These are phyloP conservation scores for Vulpes ferrilata DNA, from an alignment of 2,113 vertebrate species.

Conservation along the genomic window DNA sequence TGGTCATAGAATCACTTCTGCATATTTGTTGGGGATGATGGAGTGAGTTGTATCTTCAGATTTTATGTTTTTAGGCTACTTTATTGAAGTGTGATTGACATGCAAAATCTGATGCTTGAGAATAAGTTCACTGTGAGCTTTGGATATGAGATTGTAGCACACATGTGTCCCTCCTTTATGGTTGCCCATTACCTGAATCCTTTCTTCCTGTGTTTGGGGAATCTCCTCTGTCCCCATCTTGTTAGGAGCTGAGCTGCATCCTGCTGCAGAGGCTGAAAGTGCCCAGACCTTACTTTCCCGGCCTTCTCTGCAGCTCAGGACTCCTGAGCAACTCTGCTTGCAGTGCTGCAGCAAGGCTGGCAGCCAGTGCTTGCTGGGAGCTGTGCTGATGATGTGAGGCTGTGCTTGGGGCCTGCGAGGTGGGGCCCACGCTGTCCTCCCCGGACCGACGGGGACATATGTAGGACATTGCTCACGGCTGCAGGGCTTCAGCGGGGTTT, in stretches of 20 bases:
- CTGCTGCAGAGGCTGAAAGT: not conserved
- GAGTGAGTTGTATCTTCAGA: not conserved
- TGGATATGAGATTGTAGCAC: not conserved
- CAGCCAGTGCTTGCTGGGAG: not conserved
- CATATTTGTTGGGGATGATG: not conserved
- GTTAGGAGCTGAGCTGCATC: not conserved
- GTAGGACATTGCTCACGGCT: not conserved
- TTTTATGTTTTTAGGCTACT: not conserved
- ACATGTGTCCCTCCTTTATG: not conserved
- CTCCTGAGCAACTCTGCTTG: not conserved
- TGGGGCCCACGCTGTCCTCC: not conserved
- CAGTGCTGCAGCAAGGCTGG: not conserved
- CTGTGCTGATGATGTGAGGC: not conserved
- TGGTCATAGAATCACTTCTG: not conserved
- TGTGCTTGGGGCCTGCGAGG: not conserved
- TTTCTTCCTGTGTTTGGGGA: not conserved
- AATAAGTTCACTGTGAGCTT: conserved; percentile 18
- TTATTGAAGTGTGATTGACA: not conserved
- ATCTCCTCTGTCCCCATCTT: not conserved
- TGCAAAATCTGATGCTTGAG: not conserved
- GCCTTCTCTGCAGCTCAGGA: not conserved
- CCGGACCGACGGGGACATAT: not conserved
- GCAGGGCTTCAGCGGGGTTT: not conserved
- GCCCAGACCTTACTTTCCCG: not conserved
- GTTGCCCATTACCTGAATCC: not conserved